phyloP scores from a whole-genome alignment of 2,797 vertebrate species.

The Syngnathus rostellatus region DNA sequence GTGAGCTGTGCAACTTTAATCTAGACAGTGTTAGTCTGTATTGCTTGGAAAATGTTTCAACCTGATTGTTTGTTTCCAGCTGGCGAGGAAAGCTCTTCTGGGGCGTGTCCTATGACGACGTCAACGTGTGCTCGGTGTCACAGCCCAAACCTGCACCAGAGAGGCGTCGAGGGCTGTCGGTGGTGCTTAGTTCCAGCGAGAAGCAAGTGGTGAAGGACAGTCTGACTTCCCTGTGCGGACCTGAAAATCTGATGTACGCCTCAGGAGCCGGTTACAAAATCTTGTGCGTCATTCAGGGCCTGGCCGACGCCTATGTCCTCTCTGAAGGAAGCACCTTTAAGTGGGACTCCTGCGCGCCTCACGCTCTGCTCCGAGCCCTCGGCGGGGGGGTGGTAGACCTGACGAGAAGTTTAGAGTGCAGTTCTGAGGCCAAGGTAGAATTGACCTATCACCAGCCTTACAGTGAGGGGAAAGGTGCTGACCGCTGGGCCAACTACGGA shows the following conservation, averaged over 20 bases:
- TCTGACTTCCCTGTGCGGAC: constrained; percentile 56
- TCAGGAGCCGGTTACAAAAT: constrained; percentile 84
- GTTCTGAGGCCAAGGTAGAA: constrained; percentile 45
- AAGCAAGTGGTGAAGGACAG: constrained; percentile 66
- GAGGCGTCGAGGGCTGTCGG: constrained; percentile 40
- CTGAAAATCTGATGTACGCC: constrained; percentile 63
- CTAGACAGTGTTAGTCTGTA: no score
- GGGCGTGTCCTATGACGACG: constrained; percentile 67
- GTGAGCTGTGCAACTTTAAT: constrained; percentile 36
- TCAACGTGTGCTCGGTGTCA: constrained; percentile 63
- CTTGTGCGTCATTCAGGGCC: constrained; percentile 79
- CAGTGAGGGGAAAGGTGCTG: constrained; percentile 62
- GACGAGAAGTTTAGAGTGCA: constrained; percentile 48
- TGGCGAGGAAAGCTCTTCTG: constrained; percentile 73
- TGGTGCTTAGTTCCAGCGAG: constrained; percentile 78
- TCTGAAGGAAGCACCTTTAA: constrained; percentile 85
- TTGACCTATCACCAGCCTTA: constrained; percentile 72
- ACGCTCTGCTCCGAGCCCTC: constrained; percentile 77
- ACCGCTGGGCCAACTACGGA: constrained; percentile 78
- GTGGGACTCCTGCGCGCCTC: constrained; percentile 84
- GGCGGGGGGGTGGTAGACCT: constrained; percentile 78
- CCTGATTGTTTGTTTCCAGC: constrained; percentile 40
- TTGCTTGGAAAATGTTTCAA: not conserved
- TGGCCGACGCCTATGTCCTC: constrained; percentile 77
- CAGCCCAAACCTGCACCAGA: constrained; percentile 18